Base-by-base conservation (phyloP, 2,888 invertebrate genomes). In the Slavum lentiscoides region DNA sequence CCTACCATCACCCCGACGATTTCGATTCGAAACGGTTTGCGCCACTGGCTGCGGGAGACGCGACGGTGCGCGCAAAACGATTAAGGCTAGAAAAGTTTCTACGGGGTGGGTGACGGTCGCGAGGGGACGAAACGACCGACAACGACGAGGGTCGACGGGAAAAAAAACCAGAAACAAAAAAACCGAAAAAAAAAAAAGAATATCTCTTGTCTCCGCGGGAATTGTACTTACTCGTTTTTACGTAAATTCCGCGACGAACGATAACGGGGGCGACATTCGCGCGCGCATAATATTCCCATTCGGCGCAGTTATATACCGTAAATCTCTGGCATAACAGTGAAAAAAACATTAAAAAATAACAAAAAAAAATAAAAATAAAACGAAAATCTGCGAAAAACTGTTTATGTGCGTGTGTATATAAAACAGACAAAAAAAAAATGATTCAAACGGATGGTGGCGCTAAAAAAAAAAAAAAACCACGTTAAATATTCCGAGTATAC, bases 211-310 rank as follows among this genome's bases (percentile, higher is more conserved):
- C 77, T 59, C 69, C 37, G 62, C 37, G 62, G 7, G 49, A 69
- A 69, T 77, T 43, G 69, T 62, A 62, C 37, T 69, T 49, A 76
- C 76, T 68, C 69, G 68, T 69, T 80, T 62, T 70, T 62, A 70
- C 77, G 77, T 80, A 75, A 75, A 75, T 75, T 75, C 39, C 23
- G 64, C 70, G 69, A 58, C 43, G 67, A 75, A 75, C 67, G 64
- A 80, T 64, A 55, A 74, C 64, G 53, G 53, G 19, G 53, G 19
- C 53, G 68, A 69, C 69, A 37, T 77, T 62, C 67, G 70, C 70
- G 70, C 37, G 23, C 64, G 77, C 70, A 80, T 80, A 80, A 80
- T 80, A 80, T 80, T 80, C 77, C 77, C 77, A 80, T 80, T 80
- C 70, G 61, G 19, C 39, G 64, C 77, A 80, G 77, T 80, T 80